Evolutionary conservation across 2,797 vertebrate species (phyloP), one percentile per base, ranked within the genome.

Genomic region (Eremophila alpestris): DNA sequence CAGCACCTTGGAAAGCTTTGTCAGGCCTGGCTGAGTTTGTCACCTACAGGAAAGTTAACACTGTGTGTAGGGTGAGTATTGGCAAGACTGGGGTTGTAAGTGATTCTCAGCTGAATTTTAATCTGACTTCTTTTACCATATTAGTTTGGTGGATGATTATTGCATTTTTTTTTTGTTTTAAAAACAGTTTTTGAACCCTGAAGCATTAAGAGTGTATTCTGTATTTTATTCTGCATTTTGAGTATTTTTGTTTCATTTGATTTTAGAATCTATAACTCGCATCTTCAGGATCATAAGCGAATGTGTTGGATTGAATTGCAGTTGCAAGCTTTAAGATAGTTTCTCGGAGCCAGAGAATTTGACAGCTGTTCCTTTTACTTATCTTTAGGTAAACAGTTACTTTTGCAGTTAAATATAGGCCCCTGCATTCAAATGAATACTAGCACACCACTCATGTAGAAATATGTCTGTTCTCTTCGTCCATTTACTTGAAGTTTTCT

Each of bases 361-460:
- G 48, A 52, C 60, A 83, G 69, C 58, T 91, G 56, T 77, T 59
- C 38, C 23, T 94, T 87, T 77, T 67, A 48, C 52, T 91, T 95
- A 59, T 59, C 32, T 80, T 85, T 77, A 85, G 69, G 22, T 77
- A 63, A 89, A 41, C 45, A 52, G 54, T 90, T 89, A 38, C 45
- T 90, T 64, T 45, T 46, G 14, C 65, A 30, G 51, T 69, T 75
- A 59, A 89, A 54, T 79, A 10, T 5, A 71, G n/a, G 43, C 11
- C 16, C 21, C 15, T 89, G 8, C 45, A 24, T 80, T 83, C 29
- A 52, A 32, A 85, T 5, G 3, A 70, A 34, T 41, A 19, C 26
- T 63, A 32, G 46, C 18, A 29, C 2, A 3, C 32, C 1, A 10
- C 40, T 77, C 8, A 7, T 63, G 10, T 17, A 75, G 68, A 69